Percentiles rank a stretch among this genome's conserved stretches.
phyloP scores from a whole-genome alignment of 2,888 invertebrate species.

The Spisula subtruncata region DNA sequence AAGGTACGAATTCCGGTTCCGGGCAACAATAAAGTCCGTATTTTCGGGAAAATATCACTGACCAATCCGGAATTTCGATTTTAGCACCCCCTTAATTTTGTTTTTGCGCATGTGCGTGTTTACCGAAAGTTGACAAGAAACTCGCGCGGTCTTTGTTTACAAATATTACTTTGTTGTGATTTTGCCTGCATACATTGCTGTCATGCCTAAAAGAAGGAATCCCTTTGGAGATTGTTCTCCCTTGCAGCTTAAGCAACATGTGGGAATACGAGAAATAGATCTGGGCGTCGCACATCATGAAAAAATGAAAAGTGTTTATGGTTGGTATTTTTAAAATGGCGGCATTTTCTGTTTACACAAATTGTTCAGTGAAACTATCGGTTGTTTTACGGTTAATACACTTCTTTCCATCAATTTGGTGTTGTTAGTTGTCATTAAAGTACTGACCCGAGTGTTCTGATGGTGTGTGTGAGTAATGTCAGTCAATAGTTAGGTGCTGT shows the following conservation, averaged over 20 bases:
- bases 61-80: not conserved
- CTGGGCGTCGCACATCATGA: slow-evolving; percentile 76
- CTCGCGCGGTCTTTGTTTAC: slow-evolving; percentile 59
- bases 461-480: too few species aligned
- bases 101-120: slow-evolving; percentile 25
- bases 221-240: slow-evolving; percentile 84
- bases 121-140: slow-evolving; percentile 59
- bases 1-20: slow-evolving; percentile 34
- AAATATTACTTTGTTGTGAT: slow-evolving; percentile 19
- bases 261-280: slow-evolving; percentile 81
- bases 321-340: slow-evolving; percentile 67
- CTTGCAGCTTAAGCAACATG: slow-evolving; percentile 82
- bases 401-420: not conserved
- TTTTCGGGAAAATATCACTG: not conserved
- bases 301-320: slow-evolving; percentile 83
- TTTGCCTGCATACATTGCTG: not conserved
- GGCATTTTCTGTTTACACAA: not conserved
- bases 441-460: too few species aligned
- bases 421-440: not conserved
- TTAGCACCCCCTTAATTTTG: not conserved
- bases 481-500: too few species aligned
- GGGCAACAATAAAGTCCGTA: not conserved
- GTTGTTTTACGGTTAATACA: not conserved
- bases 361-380: not conserved
- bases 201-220: slow-evolving; percentile 83